Evolutionary conservation across 2,888 invertebrate genomes (phyloP).

Genomic region (Yponomeuta evonymella): DNA sequence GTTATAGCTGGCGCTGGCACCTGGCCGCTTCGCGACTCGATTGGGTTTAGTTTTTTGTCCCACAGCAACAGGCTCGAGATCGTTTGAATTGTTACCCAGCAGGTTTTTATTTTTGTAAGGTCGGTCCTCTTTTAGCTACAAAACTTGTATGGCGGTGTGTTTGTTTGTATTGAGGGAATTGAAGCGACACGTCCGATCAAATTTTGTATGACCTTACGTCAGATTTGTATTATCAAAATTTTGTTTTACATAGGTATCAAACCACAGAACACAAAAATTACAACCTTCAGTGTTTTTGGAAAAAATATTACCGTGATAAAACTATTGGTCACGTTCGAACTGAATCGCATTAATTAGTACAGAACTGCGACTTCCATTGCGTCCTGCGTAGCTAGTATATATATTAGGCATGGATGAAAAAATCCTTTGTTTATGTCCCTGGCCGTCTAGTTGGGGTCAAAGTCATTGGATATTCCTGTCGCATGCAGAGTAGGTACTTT

Average conservation of each 20-base stretch:
- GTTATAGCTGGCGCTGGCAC: constrained; percentile 44
- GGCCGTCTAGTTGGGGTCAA: constrained; percentile 6
- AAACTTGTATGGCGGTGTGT: neutral
- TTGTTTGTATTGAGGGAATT: neutral
- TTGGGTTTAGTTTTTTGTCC: constrained; percentile 37
- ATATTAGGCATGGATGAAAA: constrained; percentile 13
- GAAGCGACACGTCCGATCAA: too few species aligned
- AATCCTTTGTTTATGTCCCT: constrained; percentile 11
- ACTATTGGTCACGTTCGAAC: neutral
- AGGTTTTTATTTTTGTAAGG: constrained; percentile 30
- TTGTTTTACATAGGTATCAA: too few species aligned
- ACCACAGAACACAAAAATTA: too few species aligned
- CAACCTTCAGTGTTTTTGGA: too few species aligned
- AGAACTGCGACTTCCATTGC: constrained; percentile 11
- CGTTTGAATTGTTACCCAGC: constrained; percentile 44
- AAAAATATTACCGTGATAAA: too few species aligned
- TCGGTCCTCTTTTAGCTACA: constrained; percentile 23
- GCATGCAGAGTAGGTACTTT: neutral
- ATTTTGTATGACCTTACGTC: too few species aligned
- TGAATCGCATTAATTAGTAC: neutral
- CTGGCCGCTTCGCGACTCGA: constrained; percentile 30
- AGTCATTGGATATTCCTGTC: constrained; percentile 10
- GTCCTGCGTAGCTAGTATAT: neutral
- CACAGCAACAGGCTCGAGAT: constrained; percentile 30
- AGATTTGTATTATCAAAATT: too few species aligned